Evolutionary conservation across 2,888 invertebrate genomes (phyloP).

Genomic region (Saturnia pavonia): DNA sequence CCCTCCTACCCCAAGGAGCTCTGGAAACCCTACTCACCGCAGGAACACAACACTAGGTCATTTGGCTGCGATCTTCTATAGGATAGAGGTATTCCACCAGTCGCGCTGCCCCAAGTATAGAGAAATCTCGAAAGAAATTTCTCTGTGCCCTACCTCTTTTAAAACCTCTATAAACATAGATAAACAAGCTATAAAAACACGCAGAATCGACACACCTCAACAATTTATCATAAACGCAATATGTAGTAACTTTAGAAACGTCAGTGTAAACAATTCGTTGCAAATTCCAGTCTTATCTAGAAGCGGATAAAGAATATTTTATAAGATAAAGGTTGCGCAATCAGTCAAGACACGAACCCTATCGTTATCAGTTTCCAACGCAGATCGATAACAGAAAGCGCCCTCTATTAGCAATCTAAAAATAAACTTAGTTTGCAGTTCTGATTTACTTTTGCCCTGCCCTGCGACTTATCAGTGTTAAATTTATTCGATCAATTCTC

Average conservation of each 20-base stretch:
- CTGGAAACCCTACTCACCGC: too few relatives aligned
- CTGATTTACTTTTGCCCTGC: neutral
- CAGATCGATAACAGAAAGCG: neutral
- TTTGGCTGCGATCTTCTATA: too few relatives aligned
- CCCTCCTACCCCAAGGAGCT: too few relatives aligned
- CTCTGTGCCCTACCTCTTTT: too few relatives aligned
- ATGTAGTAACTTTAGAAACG: neutral
- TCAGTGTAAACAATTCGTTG: constrained; percentile 3
- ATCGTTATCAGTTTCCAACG: neutral
- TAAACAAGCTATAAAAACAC: neutral
- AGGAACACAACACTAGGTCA: too few relatives aligned
- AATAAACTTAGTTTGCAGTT: neutral
- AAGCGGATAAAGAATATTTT: neutral
- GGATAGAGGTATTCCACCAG: too few relatives aligned
- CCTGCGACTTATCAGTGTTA: neutral
- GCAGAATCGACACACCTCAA: neutral
- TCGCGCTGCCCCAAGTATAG: too few relatives aligned
- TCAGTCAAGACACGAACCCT: neutral
- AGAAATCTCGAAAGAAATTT: too few relatives aligned
- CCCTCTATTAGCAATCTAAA: neutral
- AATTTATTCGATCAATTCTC: neutral
- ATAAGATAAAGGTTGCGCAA: neutral
- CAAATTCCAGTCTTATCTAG: constrained; percentile 3
- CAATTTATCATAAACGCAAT: neutral
- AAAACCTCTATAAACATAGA: too few relatives aligned